Percentiles rank a stretch among this genome's conserved stretches.
Conservation (phyloP, 2,113 vertebrate species). For the Rhinolophus sinicus region DNA sequence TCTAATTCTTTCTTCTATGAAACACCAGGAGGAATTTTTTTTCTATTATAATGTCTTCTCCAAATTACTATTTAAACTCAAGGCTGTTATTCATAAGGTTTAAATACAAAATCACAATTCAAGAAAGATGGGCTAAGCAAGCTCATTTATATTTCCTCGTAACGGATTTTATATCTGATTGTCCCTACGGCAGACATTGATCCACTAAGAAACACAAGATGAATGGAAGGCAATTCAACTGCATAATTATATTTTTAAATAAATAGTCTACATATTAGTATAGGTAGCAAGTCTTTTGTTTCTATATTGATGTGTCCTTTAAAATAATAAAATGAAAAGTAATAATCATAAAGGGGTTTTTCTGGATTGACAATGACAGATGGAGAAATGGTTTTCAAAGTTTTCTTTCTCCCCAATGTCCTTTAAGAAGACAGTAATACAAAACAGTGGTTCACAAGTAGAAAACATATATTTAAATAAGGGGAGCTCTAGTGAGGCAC, state of each 20-base stretch:
- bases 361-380: not conserved
- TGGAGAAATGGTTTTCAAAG: constrained; percentile 14
- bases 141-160: not conserved
- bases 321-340: not conserved
- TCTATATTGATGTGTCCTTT: not conserved
- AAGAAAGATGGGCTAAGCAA: constrained; percentile 36
- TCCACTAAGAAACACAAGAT: not conserved
- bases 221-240: not conserved
- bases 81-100: constrained; percentile 28
- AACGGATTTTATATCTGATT: not conserved
- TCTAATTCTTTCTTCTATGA: not conserved
- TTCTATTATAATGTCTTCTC: constrained; percentile 27
- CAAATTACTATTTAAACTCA: not conserved
- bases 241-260: not conserved
- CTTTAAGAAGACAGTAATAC: not conserved
- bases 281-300: not conserved
- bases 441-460: not conserved
- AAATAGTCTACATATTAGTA: not conserved
- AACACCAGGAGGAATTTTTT: not conserved
- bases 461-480: not conserved
- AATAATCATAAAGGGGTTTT: not conserved
- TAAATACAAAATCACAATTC: constrained; percentile 49
- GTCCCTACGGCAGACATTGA: not conserved
- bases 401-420: not conserved
- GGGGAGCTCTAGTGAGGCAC: not conserved